Base-by-base conservation (phyloP, 1,140 invertebrate species). In the Bombus waltoni region DNA sequence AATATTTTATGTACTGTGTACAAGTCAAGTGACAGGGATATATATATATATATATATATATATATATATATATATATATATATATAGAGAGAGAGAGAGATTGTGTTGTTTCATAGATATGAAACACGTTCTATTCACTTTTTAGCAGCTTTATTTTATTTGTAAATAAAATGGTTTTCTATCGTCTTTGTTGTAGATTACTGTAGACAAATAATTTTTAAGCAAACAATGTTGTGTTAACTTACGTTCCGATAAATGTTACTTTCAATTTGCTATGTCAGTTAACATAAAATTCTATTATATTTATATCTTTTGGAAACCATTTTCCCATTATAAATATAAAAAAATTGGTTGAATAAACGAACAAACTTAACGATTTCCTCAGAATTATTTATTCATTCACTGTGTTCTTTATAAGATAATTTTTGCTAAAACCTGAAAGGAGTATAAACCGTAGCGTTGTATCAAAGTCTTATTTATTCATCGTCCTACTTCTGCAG, bases 401-500 rank as follows among this genome's bases (percentile, higher is more conserved):
- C 32, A 18, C 5, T 32, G 6, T 32, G 32, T 66, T 35, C 15
- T 6, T 66, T 66, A 35, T 3, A 66, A 66, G 65, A 66, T 66
- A 32, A 66, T 66, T 66, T 66, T 66, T n/a, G 5, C 15, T 32
- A 13, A 66, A 35, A 66, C 2, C 47, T 53, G 47, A 22, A 53
- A 53, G 15, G 15, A 32, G 65, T 11, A 32, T 66, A 66, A 66
- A n/a, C 65, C 65, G 32, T 32, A 66, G 15, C 65, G 15, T 66
- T 66, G 32, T 66, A 66, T 66, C 65, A 66, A 35, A 18, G 65
- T 66, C 65, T 66, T 66, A 32, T 32, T 66, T 66, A 66, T 66
- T 66, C n/a, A 32, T 66, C 65, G 65, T 2, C 65, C 65, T 66
- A 66, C n/a, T 66, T 66, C 13, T 66, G 13, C 3, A 35, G 65